These are phyloP conservation scores for Regulus satrapa DNA, from an alignment of 2,113 vertebrate species.

Conservation along the genomic window DNA sequence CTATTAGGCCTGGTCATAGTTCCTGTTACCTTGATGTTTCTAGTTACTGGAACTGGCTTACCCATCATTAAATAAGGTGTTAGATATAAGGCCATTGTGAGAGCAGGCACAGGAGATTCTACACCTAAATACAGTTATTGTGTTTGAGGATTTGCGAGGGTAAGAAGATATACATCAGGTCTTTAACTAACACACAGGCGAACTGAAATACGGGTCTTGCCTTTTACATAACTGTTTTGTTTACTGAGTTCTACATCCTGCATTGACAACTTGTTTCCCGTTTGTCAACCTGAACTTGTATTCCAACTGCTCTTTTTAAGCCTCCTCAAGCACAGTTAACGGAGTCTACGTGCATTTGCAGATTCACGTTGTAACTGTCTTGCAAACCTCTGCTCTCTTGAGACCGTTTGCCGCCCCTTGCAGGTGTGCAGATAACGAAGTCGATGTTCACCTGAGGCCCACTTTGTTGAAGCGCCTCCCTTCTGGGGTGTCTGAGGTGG, in stretches of 20 bases:
- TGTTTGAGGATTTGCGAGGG: neutral
- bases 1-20: slow-evolving; percentile 51
- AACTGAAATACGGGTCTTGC: neutral
- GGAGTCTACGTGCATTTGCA: neutral
- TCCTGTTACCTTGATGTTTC: slow-evolving; percentile 63
- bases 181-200: no score
- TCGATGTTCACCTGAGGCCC: rapidly evolving
- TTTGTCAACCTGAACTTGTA: neutral
- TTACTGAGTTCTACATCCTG: neutral
- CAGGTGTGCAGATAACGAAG: rapidly evolving
- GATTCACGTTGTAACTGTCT: no score
- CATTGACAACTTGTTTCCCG: neutral
- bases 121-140: neutral
- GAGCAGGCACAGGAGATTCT: neutral
- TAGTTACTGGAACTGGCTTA: slow-evolving; percentile 62
- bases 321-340: neutral
- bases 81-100: neutral
- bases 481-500: neutral
- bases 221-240: neutral
- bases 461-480: rapidly evolving
- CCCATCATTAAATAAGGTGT: slow-evolving; percentile 61
- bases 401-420: no score
- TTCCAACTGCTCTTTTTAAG: neutral
- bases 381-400: neutral
- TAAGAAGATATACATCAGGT: rapidly evolving